Evolutionary conservation across 2,888 invertebrate genomes (phyloP).

Genomic region (Seladonia tumulorum): DNA sequence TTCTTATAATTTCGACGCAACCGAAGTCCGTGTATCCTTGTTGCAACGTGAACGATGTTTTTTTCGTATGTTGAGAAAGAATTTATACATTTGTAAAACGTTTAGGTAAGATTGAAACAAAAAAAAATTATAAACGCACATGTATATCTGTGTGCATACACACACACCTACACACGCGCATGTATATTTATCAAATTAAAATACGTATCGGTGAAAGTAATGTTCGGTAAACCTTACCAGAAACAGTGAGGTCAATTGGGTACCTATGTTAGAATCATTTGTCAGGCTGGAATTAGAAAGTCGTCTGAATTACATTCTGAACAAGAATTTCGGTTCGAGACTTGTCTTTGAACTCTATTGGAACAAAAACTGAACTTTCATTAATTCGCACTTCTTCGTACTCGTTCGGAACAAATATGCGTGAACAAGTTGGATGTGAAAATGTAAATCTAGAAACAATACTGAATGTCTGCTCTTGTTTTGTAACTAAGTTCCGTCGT

Average conservation of each 20-base stretch:
- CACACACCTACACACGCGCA: slow-evolving; percentile 18
- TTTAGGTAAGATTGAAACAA: slow-evolving; percentile 46
- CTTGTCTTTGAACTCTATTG: not conserved
- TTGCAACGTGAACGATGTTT: slow-evolving; percentile 11
- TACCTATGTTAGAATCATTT: slow-evolving; percentile 6
- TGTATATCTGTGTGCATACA: not conserved
- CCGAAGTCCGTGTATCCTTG: slow-evolving; percentile 5
- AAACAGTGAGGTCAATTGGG: slow-evolving; percentile 22
- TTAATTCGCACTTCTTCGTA: not conserved
- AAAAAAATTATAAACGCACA: slow-evolving; percentile 31
- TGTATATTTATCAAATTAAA: slow-evolving; percentile 57
- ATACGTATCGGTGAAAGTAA: slow-evolving; percentile 60
- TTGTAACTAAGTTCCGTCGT: not conserved
- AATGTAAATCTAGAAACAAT: not conserved
- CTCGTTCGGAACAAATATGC: not conserved
- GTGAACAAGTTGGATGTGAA: not conserved
- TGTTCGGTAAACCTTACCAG: slow-evolving; percentile 36
- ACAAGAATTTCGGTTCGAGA: not conserved
- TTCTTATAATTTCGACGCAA: slow-evolving; percentile 21
- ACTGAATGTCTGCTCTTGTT: not conserved
- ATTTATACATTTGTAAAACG: slow-evolving; percentile 42
- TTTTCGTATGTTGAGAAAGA: slow-evolving; percentile 19
- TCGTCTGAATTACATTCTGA: not conserved
- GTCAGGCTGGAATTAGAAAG: not conserved
- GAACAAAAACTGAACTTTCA: not conserved